Evolutionary conservation across 2,888 invertebrate genomes (phyloP).

Genomic region (Pyrgus malvae): DNA sequence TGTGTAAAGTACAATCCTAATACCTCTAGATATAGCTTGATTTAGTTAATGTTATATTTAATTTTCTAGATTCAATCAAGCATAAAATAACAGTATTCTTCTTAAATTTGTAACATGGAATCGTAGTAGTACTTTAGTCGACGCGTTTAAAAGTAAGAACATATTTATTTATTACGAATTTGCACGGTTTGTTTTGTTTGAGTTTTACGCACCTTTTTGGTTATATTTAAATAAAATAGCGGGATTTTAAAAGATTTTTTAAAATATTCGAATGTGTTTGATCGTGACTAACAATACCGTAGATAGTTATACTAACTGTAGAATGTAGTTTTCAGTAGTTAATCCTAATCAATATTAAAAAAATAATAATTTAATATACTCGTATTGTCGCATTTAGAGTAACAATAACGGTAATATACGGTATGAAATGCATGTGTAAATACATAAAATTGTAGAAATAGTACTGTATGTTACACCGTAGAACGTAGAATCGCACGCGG

Average conservation of each 20-base stretch:
- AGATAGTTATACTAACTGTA: background rate
- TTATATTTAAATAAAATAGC: too few relatives aligned
- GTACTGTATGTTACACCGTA: constrained; percentile 25
- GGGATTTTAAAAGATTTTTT: background rate
- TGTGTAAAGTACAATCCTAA: too few relatives aligned
- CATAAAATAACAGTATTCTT: constrained; percentile 56
- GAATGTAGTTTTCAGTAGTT: background rate
- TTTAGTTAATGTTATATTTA: constrained; percentile 12
- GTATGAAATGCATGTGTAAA: constrained; percentile 2
- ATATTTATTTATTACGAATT: background rate
- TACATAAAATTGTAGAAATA: background rate
- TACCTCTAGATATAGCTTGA: too few relatives aligned
- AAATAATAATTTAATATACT: too few relatives aligned
- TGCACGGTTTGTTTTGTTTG: background rate
- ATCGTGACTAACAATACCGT: constrained; percentile 7
- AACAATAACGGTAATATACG: background rate
- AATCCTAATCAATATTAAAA: background rate
- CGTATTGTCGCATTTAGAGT: background rate
- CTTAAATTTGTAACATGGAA: constrained; percentile 48
- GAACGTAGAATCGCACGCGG: constrained; percentile 48
- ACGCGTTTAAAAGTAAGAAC: constrained; percentile 15
- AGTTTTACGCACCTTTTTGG: background rate
- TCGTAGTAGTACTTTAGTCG: constrained; percentile 10
- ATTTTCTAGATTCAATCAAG: constrained; percentile 58
- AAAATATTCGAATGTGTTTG: too few relatives aligned